Evolutionary conservation across 2,113 vertebrate species (phyloP).

Genomic region (Protomyctophum bolini): DNA sequence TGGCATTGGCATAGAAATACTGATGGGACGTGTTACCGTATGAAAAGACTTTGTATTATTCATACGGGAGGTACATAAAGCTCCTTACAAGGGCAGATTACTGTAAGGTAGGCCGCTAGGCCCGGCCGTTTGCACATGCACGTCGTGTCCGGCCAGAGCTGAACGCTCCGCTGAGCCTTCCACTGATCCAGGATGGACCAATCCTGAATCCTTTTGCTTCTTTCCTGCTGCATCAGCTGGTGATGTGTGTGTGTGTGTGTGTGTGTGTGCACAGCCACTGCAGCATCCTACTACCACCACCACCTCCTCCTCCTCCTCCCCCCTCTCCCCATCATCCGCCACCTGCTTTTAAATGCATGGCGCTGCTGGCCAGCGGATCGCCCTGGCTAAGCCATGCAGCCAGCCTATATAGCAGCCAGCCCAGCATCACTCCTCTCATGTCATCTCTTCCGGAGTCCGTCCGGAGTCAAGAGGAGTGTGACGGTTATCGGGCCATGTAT

Average conservation of each 20-base stretch:
- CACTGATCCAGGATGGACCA: conserved; percentile 55
- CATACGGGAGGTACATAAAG: no score
- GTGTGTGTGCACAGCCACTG: conserved; percentile 83
- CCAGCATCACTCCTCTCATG: conserved; percentile 53
- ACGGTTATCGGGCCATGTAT: conserved; percentile 45
- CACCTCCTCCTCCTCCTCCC: conserved; percentile 43
- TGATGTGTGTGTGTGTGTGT: conserved; percentile 83
- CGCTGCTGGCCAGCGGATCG: conserved; percentile 52
- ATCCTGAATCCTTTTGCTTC: conserved; percentile 47
- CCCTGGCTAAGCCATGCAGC: conserved; percentile 3
- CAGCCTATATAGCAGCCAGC: conserved; percentile 56
- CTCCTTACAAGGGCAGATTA: no score
- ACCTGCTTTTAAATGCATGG: conserved; percentile 82
- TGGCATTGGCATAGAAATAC: no score
- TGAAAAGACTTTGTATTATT: no score
- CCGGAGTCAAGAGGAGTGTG: conserved; percentile 49
- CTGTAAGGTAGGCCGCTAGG: no score
- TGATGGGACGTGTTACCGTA: no score
- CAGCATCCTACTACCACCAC: conserved; percentile 81
- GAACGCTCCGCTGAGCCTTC: conserved; percentile 49
- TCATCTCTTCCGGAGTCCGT: background rate
- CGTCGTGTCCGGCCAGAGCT: background rate
- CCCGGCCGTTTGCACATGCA: background rate
- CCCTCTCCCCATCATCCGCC: conserved; percentile 49
- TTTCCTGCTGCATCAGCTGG: conserved; percentile 84